Evolutionary conservation across 2,113 vertebrate species (phyloP), one percentile per base, ranked within the genome.

Genomic region (western clawed frog (Xenopus tropicalis)): DNA sequence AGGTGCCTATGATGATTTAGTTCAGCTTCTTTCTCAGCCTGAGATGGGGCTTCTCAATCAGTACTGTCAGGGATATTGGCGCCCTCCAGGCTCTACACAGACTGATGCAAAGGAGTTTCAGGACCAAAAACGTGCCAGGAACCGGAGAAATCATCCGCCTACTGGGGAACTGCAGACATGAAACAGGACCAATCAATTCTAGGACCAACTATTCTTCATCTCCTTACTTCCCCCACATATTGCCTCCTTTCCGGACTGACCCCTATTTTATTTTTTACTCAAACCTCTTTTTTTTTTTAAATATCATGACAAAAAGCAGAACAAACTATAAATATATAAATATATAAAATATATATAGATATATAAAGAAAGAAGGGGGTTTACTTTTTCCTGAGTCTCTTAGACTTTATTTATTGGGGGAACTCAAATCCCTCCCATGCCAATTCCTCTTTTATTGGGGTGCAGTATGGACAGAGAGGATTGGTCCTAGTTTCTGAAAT

Each of bases 31-130:
- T 77, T 94, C 91, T 86, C 96, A 97, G 79, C 95, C 96, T 0
- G 96, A 98, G 91, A 95, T 96, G 95, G 94, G 96, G 83, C 93
- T 98, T 78, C 95, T 98, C 88, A 96, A 98, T 88, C 95, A 98
- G 86, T 98, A 99, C 90, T 99, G 96, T 89, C 95, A 97, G 87
- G 96, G 95, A 78, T 98, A 97, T 89, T 97, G 96, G 95, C 91
- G 94, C 83, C 93, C 93, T 1, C 90, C 85, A 1, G 92, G 94
- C 0, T 79, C 87, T 29, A 82, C 82, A 80, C 83, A 90, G 14
- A 88, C 89, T 3, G 93, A 95, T 77, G 83, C 94, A 82, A 95
- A 95, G 79, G 96, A 98, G 84, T 86, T 92, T 79, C 95, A 95
- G 81, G 96, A 98, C 75, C 92, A 96, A 87, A 98, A 95, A 88